Conservation (phyloP, 2,888 invertebrate species). For the Drosophila affinis region DNA sequence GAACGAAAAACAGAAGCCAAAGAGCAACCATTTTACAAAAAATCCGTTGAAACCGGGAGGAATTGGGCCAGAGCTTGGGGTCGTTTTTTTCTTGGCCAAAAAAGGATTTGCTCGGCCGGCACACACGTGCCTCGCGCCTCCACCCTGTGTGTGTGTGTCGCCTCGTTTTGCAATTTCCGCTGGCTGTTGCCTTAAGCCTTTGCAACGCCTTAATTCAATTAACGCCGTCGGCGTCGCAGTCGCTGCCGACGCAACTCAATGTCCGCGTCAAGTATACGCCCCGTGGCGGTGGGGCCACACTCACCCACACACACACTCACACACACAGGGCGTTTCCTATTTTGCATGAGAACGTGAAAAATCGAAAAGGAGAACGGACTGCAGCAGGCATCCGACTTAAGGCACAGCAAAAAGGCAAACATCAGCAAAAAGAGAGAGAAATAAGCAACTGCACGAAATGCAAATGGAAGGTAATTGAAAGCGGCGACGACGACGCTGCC, state of each 20-base stretch:
- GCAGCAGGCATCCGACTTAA: constrained; percentile 56
- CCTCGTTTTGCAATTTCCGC: constrained; percentile 32
- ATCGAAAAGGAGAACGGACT: constrained; percentile 44
- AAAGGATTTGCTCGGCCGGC: constrained; percentile 18
- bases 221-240: constrained; percentile 63
- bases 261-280: constrained; percentile 74
- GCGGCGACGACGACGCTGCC: constrained; percentile 59
- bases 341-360: constrained; percentile 61
- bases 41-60: neutral
- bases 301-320: constrained; percentile 3
- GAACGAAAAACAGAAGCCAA: constrained; percentile 22
- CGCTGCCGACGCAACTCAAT: constrained; percentile 68
- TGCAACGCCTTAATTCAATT: constrained; percentile 68
- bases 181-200: constrained; percentile 60
- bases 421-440: constrained; percentile 66
- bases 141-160: neutral
- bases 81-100: constrained; percentile 2
- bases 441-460: constrained; percentile 72
- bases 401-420: constrained; percentile 64
- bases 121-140: constrained; percentile 15
- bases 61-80: constrained; percentile 9
- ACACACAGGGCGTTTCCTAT: constrained; percentile 66
- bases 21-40: constrained; percentile 2
- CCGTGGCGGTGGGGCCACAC: constrained; percentile 50
- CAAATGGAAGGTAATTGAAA: constrained; percentile 78